Evolutionary conservation across 2,113 vertebrate genomes (phyloP).

Genomic region (Aspiorhynchus laticeps): DNA sequence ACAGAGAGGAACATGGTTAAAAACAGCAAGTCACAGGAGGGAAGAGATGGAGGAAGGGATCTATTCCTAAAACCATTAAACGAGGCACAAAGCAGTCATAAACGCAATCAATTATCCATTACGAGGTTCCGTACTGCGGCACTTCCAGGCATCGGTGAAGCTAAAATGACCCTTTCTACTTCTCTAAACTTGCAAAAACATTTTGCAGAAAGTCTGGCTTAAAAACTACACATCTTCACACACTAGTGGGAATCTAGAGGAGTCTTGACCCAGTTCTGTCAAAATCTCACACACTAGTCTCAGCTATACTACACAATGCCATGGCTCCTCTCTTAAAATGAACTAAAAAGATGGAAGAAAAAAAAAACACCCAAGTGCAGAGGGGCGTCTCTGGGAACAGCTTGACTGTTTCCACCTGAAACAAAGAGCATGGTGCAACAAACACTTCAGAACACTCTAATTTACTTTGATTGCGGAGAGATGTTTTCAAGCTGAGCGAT

Average conservation of each 20-base stretch:
- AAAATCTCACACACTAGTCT: slow-evolving; percentile 55
- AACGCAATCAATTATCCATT: slow-evolving; percentile 15
- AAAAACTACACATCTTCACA: slow-evolving; percentile 59
- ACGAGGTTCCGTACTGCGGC: not conserved
- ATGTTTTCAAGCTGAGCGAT: not conserved
- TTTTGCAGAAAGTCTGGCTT: slow-evolving; percentile 53
- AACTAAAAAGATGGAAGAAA: slow-evolving; percentile 3
- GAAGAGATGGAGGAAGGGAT: not conserved
- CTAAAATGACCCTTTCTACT: slow-evolving; percentile 26
- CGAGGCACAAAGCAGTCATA: not conserved
- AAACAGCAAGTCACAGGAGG: not conserved
- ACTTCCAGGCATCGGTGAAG: not conserved
- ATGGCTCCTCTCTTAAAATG: slow-evolving; percentile 51
- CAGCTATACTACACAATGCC: slow-evolving; percentile 50
- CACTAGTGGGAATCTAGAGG: slow-evolving; percentile 53
- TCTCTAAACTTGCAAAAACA: slow-evolving; percentile 64
- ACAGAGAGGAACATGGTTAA: not conserved
- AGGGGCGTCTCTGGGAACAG: slow-evolving; percentile 3
- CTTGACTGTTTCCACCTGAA: slow-evolving; percentile 16
- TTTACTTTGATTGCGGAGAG: slow-evolving; percentile 23
- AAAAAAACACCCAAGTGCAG: slow-evolving; percentile 10
- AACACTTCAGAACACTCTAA: not conserved
- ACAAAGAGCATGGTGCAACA: not conserved
- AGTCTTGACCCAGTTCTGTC: slow-evolving; percentile 77
- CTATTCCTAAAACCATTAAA: not conserved